phyloP scores from a whole-genome alignment of 2,888 invertebrate species.

The Hemistola chrysoprasaria region DNA sequence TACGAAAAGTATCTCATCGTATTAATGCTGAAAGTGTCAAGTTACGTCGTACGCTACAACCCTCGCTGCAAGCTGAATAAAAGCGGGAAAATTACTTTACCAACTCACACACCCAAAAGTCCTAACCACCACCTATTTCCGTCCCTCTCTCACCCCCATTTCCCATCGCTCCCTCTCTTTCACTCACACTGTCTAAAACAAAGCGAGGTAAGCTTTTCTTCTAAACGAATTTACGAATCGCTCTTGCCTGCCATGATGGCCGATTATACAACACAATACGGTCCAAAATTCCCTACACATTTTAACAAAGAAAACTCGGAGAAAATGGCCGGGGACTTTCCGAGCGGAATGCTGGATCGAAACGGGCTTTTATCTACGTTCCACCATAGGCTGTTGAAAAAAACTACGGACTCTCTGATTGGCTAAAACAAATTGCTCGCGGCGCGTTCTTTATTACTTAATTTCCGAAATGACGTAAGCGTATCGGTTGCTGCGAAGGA shows the following conservation, averaged over 20 bases:
- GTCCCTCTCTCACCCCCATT: constrained; percentile 42
- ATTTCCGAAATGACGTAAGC: constrained; percentile 61
- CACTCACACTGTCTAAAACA: constrained; percentile 44
- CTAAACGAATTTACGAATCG: constrained; percentile 61
- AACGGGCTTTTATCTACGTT: constrained; percentile 71
- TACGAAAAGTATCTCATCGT: too few relatives aligned
- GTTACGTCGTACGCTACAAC: constrained; percentile 55
- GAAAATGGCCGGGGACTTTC: constrained; percentile 58
- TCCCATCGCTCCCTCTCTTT: constrained; percentile 41
- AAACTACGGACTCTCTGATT: constrained; percentile 74
- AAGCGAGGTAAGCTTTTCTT: constrained; percentile 70
- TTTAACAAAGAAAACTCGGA: constrained; percentile 43
- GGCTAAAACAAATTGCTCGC: constrained; percentile 81
- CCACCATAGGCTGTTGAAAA: constrained; percentile 78
- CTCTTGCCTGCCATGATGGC: constrained; percentile 78
- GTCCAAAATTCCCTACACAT: constrained; percentile 61
- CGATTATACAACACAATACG: constrained; percentile 80
- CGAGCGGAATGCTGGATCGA: constrained; percentile 50
- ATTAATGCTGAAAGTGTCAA: constrained; percentile 13
- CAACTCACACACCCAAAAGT: constrained; percentile 44
- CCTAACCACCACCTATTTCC: constrained; percentile 52
- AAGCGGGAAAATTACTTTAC: constrained; percentile 77
- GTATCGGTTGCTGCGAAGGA: constrained; percentile 24
- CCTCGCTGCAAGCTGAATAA: constrained; percentile 65
- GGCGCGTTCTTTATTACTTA: constrained; percentile 65